Base-by-base conservation (phyloP, 1,140 invertebrate genomes). In the Oreohelix idahoensis region DNA sequence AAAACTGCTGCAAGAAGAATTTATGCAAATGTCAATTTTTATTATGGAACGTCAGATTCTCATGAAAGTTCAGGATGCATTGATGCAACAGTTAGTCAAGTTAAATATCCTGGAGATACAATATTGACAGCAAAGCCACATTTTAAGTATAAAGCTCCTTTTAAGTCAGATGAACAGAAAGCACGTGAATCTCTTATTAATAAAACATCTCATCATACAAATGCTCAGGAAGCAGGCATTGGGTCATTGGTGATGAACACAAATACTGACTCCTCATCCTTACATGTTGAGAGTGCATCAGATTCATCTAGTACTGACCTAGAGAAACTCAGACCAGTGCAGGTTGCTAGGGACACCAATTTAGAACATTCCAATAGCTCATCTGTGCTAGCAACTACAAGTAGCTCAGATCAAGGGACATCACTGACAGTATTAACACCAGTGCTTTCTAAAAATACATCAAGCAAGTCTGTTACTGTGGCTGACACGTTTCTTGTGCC, bases 21-120 rank as follows among this genome's bases (percentile, higher is more conserved):
- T 84, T 95, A 94, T 90, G 92, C 93, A 36, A 92, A 87, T 88
- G 94, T 95, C 36, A 91, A 92, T 32, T 93, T 92, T 88, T 90
- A 94, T 84, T 95, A 95, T 89, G 88, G 88, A 13, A 85, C 42
- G 29, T 63, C 74, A 82, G 73, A 83, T 17, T 49, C 26, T 58
- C 49, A 83, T 63, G 63, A 74, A 75, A 32, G 63, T 17, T 23
- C 20, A 32, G n/a, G 32, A 32, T 2, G 5, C 5, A 17, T 32
- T 66, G 63, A 35, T 32, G 17, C 23, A 32, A 17, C 2, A 66
- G 32, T 2, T 17, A 66, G 20, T 10, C 63, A 35, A n/a, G 0
- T 8, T 35, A 66, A 29, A 32, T 32, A 66, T 29, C 20, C 63
- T 32, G 20, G 63, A 66, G n/a, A 10, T 66, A 8, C 11, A 8